These are phyloP conservation scores for Crocidura indochinensis DNA, from an alignment of 2,797 vertebrate species.

Conservation along the genomic window DNA sequence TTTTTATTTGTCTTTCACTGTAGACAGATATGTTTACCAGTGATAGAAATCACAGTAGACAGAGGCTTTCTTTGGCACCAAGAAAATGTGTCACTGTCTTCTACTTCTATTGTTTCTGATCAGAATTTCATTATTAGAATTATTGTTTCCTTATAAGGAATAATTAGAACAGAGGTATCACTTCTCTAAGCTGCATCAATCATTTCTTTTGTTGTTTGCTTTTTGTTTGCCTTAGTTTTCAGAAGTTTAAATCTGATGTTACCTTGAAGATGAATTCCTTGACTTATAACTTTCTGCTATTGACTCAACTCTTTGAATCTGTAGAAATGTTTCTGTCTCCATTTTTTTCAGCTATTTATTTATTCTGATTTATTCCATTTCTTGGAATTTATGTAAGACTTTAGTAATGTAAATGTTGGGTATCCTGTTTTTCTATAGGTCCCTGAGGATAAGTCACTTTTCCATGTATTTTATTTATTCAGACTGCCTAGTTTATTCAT, in stretches of 20 bases:
- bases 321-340: background rate
- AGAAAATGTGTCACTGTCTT: background rate
- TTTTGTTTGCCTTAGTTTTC: background rate
- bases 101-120: background rate
- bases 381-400: background rate
- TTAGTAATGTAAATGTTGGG: background rate
- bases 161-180: background rate
- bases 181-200: background rate
- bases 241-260: background rate
- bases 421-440: background rate
- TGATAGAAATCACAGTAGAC: background rate
- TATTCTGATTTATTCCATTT: background rate
- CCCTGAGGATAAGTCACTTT: background rate
- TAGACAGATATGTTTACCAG: background rate
- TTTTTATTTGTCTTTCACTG: background rate
- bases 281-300: background rate
- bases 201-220: background rate
- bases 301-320: background rate
- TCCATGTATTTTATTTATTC: background rate
- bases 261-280: background rate
- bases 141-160: background rate
- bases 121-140: background rate
- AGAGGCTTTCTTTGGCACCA: background rate
- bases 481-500: background rate
- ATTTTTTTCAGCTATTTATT: background rate